These are phyloP conservation scores for Prochilodus magdalenae DNA, from an alignment of 2,113 vertebrate genomes.

Conservation along the genomic window DNA sequence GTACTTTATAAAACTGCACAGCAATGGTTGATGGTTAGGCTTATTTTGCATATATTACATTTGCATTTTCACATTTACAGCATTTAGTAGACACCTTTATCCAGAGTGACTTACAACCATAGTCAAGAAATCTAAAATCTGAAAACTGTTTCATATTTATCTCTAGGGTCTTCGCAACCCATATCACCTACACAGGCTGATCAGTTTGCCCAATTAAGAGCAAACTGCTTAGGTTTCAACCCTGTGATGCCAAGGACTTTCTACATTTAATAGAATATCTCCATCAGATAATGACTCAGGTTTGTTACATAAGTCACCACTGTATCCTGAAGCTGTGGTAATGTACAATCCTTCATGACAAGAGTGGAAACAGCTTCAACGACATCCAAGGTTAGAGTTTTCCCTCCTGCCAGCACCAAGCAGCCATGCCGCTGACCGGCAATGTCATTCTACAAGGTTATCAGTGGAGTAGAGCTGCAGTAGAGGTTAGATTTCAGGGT, in stretches of 20 bases:
- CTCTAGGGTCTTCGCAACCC: not conserved
- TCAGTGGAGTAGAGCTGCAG: slow-evolving; percentile 57
- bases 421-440: slow-evolving; percentile 53
- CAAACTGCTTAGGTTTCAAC: slow-evolving; percentile 1
- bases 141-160: slow-evolving; percentile 1
- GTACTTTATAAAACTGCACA: not conserved
- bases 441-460: slow-evolving; percentile 67
- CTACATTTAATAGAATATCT: slow-evolving; percentile 28
- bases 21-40: not conserved
- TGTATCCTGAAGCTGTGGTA: slow-evolving; percentile 63
- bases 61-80: no score
- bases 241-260: not conserved
- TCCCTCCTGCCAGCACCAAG: not conserved
- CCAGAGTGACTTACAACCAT: no score
- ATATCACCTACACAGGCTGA: slow-evolving; percentile 3
- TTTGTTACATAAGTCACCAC: slow-evolving; percentile 68
- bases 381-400: slow-evolving; percentile 59
- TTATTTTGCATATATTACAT: not conserved
- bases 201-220: slow-evolving; percentile 25
- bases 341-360: slow-evolving; percentile 71
- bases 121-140: no score
- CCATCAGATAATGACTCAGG: slow-evolving; percentile 43
- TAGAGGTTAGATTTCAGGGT: slow-evolving; percentile 65
- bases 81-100: no score
- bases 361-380: slow-evolving; percentile 60